Evolutionary conservation across 2,888 invertebrate genomes (phyloP).

Genomic region (Campoplex nolae): DNA sequence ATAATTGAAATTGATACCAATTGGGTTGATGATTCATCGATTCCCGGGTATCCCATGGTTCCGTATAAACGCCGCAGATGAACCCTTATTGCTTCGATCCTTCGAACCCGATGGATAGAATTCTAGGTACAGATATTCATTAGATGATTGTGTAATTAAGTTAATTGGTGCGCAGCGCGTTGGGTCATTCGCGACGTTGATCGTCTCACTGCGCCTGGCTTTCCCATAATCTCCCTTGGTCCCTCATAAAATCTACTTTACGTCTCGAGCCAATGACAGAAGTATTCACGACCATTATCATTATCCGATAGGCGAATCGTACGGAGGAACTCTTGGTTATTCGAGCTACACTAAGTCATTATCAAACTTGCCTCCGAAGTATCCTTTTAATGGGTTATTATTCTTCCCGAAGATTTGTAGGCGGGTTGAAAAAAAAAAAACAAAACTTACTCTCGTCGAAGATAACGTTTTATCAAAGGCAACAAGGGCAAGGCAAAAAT

Average conservation of each 20-base stretch:
- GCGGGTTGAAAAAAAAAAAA: neutral
- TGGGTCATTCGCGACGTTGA: constrained; percentile 72
- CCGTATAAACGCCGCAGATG: constrained; percentile 39
- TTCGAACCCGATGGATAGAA: constrained; percentile 48
- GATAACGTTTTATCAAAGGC: neutral
- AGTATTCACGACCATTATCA: constrained; percentile 50
- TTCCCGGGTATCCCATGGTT: constrained; percentile 32
- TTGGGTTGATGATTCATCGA: constrained; percentile 50
- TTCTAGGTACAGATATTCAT: constrained; percentile 79
- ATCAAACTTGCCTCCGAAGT: constrained; percentile 16
- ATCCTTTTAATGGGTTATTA: constrained; percentile 25
- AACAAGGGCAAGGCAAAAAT: neutral
- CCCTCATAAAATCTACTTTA: constrained; percentile 76
- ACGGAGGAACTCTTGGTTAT: constrained; percentile 1
- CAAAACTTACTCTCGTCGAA: constrained; percentile 4
- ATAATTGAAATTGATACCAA: constrained; percentile 40
- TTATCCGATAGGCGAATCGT: constrained; percentile 25
- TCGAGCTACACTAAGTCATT: constrained; percentile 17
- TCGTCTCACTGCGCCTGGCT: constrained; percentile 12
- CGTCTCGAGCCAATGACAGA: constrained; percentile 60
- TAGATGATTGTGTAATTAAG: constrained; percentile 82
- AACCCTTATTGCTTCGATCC: constrained; percentile 36
- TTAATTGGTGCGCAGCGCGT: constrained; percentile 76
- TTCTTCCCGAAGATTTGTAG: neutral
- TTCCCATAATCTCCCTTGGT: constrained; percentile 46